Base-by-base conservation (phyloP, 2,888 invertebrate species). In the Aporophyla lueneburgensis region DNA sequence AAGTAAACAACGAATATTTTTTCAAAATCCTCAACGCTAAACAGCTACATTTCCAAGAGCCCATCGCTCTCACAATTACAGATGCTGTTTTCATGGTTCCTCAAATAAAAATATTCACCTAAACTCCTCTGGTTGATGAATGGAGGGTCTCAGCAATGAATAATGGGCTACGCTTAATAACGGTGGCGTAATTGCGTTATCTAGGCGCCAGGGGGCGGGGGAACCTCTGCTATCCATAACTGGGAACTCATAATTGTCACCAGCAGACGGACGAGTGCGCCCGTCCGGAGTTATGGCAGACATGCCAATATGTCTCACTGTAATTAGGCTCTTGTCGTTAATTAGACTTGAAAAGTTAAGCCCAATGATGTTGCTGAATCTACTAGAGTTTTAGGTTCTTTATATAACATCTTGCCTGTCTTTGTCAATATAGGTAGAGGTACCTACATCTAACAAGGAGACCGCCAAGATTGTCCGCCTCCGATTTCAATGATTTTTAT, bases 161-260 rank as follows among this genome's bases (percentile, higher is more conserved):
- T 96, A 94, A 96, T 95, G 92, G 92, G 89, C 85, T 92, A 91
- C 94, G 93, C 92, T 95, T 95, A 95, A 94, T 96, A 96, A 95
- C 94, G 90, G 91, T 87, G 80, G 90, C 90, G 92, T 96, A 95
- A 96, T 96, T 96, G 94, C 93, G 94, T 95, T 95, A 95, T 96
- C 95, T 95, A 93, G 93, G 89, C 92, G 88, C 91, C 87, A 91
- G 93, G 83, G 93, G 92, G 90, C 91, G 92, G 89, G 88, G 85
- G 89, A 90, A 88, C 91, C 91, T 90, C 91, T 86, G 91, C 92
- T 93, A 96, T 96, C 94, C 94, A 95, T 96, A 94, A 95, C 94
- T 86, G 88, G 87, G 90, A 85, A 89, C 91, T 94, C 94, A 95
- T 96, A 95, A 95, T 95, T 95, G 95, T 96, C 96, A 94, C 89